Conservation (phyloP, 2,113 vertebrate genomes). For the Corythaixoides concolor region DNA sequence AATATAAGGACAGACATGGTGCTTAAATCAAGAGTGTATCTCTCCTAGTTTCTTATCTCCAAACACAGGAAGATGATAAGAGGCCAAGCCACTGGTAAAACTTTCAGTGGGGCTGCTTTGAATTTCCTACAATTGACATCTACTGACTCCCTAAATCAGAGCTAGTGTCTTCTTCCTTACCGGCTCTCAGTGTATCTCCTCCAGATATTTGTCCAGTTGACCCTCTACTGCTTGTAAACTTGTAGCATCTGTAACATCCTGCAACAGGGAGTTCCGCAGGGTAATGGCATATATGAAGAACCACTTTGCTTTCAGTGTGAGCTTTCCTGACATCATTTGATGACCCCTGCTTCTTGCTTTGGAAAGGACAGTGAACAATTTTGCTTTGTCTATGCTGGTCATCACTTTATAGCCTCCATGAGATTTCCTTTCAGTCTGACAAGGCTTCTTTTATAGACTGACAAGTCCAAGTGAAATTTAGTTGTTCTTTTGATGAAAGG, state of each 20-base stretch:
- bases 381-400: not conserved
- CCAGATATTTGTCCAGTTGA: not conserved
- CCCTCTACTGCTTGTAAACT: not conserved
- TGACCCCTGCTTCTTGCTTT: not conserved
- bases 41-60: not conserved
- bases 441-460: not conserved
- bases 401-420: not conserved
- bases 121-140: not conserved
- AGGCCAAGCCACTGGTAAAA: not conserved
- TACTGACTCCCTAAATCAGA: not conserved
- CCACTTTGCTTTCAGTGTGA: not conserved
- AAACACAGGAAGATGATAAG: not conserved
- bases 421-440: not conserved
- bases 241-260: not conserved
- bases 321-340: not conserved
- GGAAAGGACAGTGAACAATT: not conserved
- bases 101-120: not conserved
- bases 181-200: not conserved
- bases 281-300: not conserved
- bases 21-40: not conserved
- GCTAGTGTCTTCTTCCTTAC: not conserved
- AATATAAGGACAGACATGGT: fast-evolving
- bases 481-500: not conserved
- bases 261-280: not conserved
- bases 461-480: not conserved